Percentiles rank a stretch among this genome's conserved stretches.
Conservation (phyloP, 2,797 vertebrate species). For the Lacerta agilis region DNA sequence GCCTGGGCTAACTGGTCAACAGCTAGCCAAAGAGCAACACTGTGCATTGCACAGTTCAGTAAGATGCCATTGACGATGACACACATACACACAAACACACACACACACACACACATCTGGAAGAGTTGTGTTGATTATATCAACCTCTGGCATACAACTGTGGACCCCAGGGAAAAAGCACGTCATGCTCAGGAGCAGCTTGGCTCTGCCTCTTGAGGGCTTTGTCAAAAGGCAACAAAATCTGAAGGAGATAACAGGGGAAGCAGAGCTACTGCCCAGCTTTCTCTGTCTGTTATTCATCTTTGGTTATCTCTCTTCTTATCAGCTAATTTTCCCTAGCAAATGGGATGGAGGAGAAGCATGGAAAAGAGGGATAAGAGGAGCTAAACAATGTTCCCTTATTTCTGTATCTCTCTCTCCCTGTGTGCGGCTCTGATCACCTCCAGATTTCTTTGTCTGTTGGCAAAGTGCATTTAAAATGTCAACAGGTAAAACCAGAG, state of each 20-base stretch:
- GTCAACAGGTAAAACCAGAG: background rate
- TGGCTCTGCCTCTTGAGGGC: background rate
- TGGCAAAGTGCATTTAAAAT: background rate
- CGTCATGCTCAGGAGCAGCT: background rate
- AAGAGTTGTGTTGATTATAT: background rate
- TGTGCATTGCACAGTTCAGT: background rate
- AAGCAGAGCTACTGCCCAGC: background rate
- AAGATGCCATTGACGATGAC: background rate
- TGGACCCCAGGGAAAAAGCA: background rate
- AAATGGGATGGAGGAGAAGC: background rate
- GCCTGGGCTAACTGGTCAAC: background rate
- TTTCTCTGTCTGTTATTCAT: background rate
- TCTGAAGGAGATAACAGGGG: background rate
- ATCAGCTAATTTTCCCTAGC: background rate
- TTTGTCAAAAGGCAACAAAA: background rate
- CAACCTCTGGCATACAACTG: background rate
- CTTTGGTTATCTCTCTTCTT: background rate
- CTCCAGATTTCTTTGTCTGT: background rate
- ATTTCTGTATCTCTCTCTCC: background rate
- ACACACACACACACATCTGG: background rate
- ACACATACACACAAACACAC: too few relatives aligned
- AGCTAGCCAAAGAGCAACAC: too few relatives aligned
- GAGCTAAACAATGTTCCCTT: background rate
- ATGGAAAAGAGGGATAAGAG: background rate
- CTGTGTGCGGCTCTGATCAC: background rate